These are phyloP conservation scores for Aelia acuminata DNA, from an alignment of 2,888 invertebrate species.

Conservation along the genomic window DNA sequence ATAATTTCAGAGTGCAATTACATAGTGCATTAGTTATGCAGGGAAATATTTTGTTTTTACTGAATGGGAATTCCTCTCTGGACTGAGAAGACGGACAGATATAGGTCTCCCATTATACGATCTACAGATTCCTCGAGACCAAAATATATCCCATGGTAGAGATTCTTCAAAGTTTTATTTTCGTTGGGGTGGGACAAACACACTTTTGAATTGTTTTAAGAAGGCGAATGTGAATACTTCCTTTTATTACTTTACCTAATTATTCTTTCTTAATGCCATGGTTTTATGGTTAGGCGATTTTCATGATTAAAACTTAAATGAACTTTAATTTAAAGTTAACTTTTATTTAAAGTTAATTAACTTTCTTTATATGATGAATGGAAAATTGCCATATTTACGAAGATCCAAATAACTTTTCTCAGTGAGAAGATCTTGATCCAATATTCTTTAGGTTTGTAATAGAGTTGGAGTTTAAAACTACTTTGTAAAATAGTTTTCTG, in stretches of 20 bases:
- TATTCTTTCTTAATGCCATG: neutral
- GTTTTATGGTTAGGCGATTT: no score
- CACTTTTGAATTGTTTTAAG: neutral
- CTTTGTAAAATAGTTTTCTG: no score
- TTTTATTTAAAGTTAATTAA: no score
- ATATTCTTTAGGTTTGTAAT: no score
- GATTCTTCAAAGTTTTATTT: conserved; percentile 14
- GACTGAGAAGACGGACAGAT: conserved; percentile 24
- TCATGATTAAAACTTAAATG: no score
- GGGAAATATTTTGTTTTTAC: neutral
- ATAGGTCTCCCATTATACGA: conserved; percentile 29
- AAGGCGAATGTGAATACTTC: neutral
- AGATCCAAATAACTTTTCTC: no score
- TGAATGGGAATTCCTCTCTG: conserved; percentile 4
- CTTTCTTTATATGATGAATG: no score
- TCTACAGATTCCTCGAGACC: conserved; percentile 1
- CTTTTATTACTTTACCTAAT: neutral
- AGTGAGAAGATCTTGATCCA: no score
- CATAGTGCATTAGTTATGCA: neutral
- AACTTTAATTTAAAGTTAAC: no score
- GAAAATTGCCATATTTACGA: no score
- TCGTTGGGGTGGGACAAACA: neutral
- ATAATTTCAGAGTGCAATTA: neutral
- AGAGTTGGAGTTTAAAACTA: no score
- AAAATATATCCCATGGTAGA: neutral